Base-by-base conservation (phyloP, 1,140 invertebrate species). In the Proales similis region DNA sequence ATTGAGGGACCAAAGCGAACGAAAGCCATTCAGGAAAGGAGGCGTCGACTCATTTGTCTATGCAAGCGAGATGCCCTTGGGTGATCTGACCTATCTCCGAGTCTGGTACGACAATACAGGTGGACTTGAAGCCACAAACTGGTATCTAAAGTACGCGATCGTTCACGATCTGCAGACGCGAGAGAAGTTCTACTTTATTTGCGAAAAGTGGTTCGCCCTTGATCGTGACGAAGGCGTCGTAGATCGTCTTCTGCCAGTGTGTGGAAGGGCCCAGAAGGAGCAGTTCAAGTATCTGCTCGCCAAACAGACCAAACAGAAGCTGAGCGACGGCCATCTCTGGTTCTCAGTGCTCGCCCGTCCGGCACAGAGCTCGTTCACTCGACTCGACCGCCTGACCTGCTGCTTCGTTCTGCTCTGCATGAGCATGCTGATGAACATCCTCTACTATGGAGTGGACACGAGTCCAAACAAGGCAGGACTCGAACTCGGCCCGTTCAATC, bases 41-140 rank as follows among this genome's bases (percentile, higher is more conserved):
- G 79, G 79, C 9, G 69, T 71, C 2, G 75, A 80, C 68, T 70
- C 72, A 14, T 81, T 81, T 66, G 67, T 81, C 0, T 75, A 24
- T 60, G 24, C 39, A 53, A 51, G 27, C 39, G 38, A 5, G 79
- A 57, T 71, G 76, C 4, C 70, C 81, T 3, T 81, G 1, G 80
- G 80, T 12, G 65, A 72, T 6, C 66, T 81, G 30, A 78, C 73
- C 45, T 80, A 77, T 66, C 68, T 79, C 7, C 70, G 79, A 6
- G 72, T 81, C 3, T 81, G 80, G 80, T 79, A 81, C 65, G 79
- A 81, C 67, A 80, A 80, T 67, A 73, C 73, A 17, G 80, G 80
- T 1, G 72, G 72, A 51, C 77, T 77, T 3, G 70, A 73, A 20
- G 67, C 69, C 22, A 69, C 70, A 14, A 80, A 79, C 0, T 77